Base-by-base conservation (phyloP, 2,113 vertebrate genomes). In the Calonectris borealis region DNA sequence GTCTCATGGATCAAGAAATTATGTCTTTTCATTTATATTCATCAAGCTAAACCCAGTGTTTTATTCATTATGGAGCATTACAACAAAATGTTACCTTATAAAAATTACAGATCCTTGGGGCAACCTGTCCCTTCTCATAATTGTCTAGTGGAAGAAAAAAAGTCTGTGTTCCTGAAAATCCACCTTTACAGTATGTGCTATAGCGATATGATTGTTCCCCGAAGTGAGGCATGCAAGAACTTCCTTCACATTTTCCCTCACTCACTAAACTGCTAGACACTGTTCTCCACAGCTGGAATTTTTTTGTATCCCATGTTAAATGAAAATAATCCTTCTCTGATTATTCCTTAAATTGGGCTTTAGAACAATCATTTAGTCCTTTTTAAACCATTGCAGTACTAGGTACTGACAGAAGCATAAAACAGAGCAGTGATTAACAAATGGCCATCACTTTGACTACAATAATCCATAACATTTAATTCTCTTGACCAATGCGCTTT, bases 51-150 rank as follows among this genome's bases (percentile, higher is more conserved):
- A 91, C 46, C 13, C 20, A 48, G 9, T 71, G 58, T 49, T 88
- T 90, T 81, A 85, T 83, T 86, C 29, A 55, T 84, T 91, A 82
- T 55, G 26, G 36, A 87, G 7, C 48, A 58, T 61, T 93, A 55
- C 62, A 91, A 77, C 36, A 87, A 83, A 90, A 88, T 20, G 13
- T 64, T 93, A 65, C 29, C 58, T 87, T 69, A 61, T 70, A 93
- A 97, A 94, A 95, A 70, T 42, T 91, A 48, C 44, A 95, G 51
- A 90, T 70, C 54, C 46, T 87, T 49, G 54, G 94, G 89, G 54
- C 58, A 82, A 32, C 5, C 44, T 94, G 40, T 72, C 57, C 81
- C n/a, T 58, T 73, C 70, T 83, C 17, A 51, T 84, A 80, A 66
- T 69, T 19, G 1, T 38, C 29, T 72, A 83, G 52, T 44, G 11